Conservation (phyloP, 2,888 invertebrate genomes). For the Cataglyphis albicans region DNA sequence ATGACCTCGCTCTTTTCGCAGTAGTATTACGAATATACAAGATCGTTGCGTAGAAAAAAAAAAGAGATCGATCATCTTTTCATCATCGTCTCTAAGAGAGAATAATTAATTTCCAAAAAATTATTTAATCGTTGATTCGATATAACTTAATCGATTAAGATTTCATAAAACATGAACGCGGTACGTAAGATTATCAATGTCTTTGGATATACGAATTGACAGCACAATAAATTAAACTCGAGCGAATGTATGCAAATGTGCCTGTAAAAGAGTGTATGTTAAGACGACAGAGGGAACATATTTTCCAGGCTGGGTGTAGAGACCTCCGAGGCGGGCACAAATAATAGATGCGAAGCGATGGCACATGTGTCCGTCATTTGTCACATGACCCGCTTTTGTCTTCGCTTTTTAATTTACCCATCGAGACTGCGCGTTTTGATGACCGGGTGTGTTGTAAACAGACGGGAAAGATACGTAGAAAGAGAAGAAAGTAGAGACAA, state of each 20-base stretch:
- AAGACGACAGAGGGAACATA: slow-evolving; percentile 14
- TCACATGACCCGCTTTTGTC: slow-evolving; percentile 80
- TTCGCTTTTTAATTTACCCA: slow-evolving; percentile 79
- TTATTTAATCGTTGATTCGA: background rate
- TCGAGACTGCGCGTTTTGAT: slow-evolving; percentile 70
- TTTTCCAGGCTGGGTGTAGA: slow-evolving; percentile 36
- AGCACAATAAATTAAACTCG: slow-evolving; percentile 27
- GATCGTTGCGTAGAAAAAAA: background rate
- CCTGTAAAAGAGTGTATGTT: background rate
- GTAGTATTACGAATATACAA: background rate
- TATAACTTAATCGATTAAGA: background rate
- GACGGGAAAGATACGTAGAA: slow-evolving; percentile 34
- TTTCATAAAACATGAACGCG: background rate
- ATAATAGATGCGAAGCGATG: slow-evolving; percentile 72
- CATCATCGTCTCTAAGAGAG: background rate
- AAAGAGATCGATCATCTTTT: background rate
- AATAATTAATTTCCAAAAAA: background rate
- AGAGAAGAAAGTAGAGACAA: slow-evolving; percentile 48
- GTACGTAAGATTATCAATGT: background rate
- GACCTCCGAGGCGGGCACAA: slow-evolving; percentile 53
- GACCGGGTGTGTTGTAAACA: slow-evolving; percentile 19
- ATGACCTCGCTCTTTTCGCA: background rate
- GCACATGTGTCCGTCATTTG: slow-evolving; percentile 82
- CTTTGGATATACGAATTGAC: slow-evolving; percentile 1
- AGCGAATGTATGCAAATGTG: slow-evolving; percentile 29